Conservation (phyloP, 2,797 vertebrate species). For the Cryptoblepharus egeriae region DNA sequence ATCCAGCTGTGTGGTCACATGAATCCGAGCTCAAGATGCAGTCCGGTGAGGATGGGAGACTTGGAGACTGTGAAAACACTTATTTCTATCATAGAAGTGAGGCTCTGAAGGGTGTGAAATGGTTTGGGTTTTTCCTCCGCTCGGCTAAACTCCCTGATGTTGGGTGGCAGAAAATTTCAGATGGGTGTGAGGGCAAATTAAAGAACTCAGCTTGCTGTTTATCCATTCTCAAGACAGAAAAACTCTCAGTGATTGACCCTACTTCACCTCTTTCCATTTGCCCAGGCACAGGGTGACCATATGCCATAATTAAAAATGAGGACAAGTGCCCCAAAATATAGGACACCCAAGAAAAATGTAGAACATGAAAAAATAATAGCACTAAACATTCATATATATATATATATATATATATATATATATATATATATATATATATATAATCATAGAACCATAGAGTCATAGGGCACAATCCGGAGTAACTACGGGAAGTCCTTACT, state of each 20-base stretch:
- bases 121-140: slow-evolving; percentile 6
- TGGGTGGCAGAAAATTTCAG: neutral
- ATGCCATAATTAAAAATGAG: no score
- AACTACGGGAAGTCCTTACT: no score
- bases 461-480: no score
- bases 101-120: slow-evolving; percentile 21
- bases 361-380: no score
- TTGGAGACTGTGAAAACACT: slow-evolving; percentile 32
- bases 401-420: no score
- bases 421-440: no score
- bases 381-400: no score
- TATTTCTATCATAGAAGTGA: slow-evolving; percentile 19
- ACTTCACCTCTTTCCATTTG: no score
- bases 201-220: neutral
- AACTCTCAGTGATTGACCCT: neutral
- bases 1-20: neutral
- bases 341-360: no score
- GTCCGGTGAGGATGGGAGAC: neutral
- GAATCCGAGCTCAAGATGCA: neutral
- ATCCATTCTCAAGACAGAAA: neutral
- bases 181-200: slow-evolving; percentile 7
- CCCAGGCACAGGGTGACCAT: no score
- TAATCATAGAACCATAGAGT: no score
- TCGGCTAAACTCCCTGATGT: slow-evolving; percentile 10
- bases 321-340: no score